A percentile compares a stretch with the other conserved stretches of the same genome.
Conservation (phyloP, 1,140 invertebrate genomes). For the Muscidifurax raptorellus region DNA sequence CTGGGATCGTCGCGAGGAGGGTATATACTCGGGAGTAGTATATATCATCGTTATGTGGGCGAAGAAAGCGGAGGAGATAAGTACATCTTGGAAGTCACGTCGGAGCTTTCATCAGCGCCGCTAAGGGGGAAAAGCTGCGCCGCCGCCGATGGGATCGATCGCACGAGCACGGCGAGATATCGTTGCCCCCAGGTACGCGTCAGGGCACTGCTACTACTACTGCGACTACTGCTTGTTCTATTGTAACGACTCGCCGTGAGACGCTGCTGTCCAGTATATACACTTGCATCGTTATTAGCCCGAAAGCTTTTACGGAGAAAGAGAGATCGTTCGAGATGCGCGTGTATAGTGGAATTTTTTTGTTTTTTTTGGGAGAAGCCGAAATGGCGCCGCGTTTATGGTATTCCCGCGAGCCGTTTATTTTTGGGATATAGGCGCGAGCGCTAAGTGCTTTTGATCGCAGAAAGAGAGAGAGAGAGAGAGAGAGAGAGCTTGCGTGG, state of each 20-base stretch:
- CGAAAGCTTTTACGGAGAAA: no score
- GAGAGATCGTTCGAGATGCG: no score
- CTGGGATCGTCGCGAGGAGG: no score
- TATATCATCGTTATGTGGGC: no score
- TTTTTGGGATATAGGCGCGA: background rate
- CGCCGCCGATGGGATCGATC: conserved; percentile 63
- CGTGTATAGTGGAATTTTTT: background rate
- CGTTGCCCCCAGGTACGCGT: conserved; percentile 15
- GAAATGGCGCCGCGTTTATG: no score
- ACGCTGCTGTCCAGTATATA: no score
- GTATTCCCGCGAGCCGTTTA: no score
- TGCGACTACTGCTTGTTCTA: no score
- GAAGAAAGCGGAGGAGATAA: background rate
- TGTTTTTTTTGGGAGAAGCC: no score
- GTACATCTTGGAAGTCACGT: conserved; percentile 3
- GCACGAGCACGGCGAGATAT: conserved; percentile 54
- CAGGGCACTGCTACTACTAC: background rate
- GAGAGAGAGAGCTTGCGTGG: background rate
- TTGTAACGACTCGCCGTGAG: no score
- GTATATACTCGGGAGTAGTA: no score
- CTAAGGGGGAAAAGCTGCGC: conserved; percentile 37
- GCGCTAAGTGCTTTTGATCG: background rate
- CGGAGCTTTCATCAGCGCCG: conserved; percentile 7
- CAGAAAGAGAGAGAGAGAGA: background rate
- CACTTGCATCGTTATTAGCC: no score